phyloP scores from a whole-genome alignment of 2,113 vertebrate species.

The Accipiter cooperii region DNA sequence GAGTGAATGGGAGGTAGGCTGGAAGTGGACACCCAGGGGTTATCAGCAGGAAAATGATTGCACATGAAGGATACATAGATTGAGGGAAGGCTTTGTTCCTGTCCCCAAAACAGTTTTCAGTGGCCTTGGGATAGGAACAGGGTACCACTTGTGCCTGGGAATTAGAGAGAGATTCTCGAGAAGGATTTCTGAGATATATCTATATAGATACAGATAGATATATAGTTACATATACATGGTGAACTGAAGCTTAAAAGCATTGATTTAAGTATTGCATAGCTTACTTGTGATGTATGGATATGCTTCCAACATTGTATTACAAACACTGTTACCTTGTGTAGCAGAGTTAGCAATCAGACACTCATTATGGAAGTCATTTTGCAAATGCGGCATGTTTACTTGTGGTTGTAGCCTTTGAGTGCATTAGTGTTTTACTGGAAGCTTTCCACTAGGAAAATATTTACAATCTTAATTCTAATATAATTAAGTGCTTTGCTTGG shows the following conservation, averaged over 20 bases:
- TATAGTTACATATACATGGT: accelerated
- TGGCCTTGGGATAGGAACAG: not conserved
- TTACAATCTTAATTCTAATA: slow-evolving; percentile 6
- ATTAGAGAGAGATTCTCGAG: not conserved
- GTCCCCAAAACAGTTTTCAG: not conserved
- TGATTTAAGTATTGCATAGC: not conserved
- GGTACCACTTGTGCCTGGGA: not conserved
- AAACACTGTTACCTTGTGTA: not conserved
- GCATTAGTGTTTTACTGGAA: not conserved
- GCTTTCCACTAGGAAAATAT: slow-evolving; percentile 6
- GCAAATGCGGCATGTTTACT: not conserved
- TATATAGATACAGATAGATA: too few relatives aligned
- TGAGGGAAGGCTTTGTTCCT: not conserved
- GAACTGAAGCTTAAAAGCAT: not conserved
- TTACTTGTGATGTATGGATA: not conserved
- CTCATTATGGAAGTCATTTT: not conserved
- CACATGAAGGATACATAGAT: not conserved
- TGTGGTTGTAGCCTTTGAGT: not conserved
- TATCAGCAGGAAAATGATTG: not conserved
- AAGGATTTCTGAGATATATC: not conserved
- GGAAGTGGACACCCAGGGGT: not conserved
- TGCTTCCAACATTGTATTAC: not conserved
- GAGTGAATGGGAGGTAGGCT: not conserved
- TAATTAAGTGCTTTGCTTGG: not conserved
- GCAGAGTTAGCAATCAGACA: not conserved